A percentile compares a stretch with the other conserved stretches of the same genome.
These are phyloP conservation scores for Nesogale talazaci DNA, from an alignment of 2,113 vertebrate genomes.

Conservation along the genomic window DNA sequence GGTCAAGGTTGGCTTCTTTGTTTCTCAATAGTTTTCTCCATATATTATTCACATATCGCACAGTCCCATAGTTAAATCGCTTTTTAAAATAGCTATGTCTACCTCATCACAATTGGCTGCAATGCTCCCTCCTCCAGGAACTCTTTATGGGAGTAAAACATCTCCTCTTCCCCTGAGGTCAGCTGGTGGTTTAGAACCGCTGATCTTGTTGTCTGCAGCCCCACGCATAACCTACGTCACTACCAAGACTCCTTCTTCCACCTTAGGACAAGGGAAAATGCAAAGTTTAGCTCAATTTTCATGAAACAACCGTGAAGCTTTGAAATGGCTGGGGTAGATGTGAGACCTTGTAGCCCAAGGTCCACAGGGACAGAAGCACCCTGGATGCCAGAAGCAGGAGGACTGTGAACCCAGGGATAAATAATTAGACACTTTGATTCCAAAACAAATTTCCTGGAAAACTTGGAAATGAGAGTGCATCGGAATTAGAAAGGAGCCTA, in stretches of 20 bases:
- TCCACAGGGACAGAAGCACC: neutral
- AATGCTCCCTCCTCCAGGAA: too few species aligned
- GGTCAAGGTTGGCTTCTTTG: too few species aligned
- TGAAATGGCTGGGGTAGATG: neutral
- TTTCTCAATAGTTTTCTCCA: too few species aligned
- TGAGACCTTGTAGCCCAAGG: neutral
- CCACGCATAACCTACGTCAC: too few species aligned
- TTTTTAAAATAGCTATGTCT: too few species aligned
- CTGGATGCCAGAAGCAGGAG: neutral
- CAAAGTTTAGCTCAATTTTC: neutral
- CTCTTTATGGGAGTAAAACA: too few species aligned
- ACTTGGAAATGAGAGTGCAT: neutral
- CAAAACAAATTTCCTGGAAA: neutral
- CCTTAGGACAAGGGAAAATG: neutral
- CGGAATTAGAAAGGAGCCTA: neutral
- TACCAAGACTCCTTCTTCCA: neutral
- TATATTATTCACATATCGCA: too few species aligned
- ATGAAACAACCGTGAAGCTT: neutral
- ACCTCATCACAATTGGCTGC: too few species aligned
- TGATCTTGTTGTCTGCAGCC: too few species aligned
- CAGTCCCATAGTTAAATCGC: too few species aligned
- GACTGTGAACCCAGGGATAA: neutral
- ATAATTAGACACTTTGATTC: neutral
- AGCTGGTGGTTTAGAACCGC: too few species aligned
- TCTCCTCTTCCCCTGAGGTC: too few species aligned